Evolutionary conservation across 2,113 vertebrate species (phyloP).

Genomic region (Plectropomus leopardus): DNA sequence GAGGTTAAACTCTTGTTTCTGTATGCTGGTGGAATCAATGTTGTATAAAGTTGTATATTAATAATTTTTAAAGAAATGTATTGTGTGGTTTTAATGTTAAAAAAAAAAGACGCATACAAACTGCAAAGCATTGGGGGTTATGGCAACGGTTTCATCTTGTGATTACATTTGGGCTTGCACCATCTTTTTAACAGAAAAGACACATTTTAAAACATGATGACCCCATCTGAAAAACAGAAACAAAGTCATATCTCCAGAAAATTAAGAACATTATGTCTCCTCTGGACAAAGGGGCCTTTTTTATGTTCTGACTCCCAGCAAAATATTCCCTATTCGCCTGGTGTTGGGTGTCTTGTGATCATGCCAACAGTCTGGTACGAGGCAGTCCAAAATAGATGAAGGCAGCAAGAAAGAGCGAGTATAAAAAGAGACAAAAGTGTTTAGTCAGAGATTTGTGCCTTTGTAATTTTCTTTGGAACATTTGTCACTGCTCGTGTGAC

Average conservation of each 20-base stretch:
- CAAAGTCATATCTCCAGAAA: slow-evolving; percentile 47
- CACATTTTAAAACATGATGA: slow-evolving; percentile 25
- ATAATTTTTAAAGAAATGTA: not conserved
- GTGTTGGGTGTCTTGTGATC: slow-evolving; percentile 75
- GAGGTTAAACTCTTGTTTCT: slow-evolving; percentile 23
- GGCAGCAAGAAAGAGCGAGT: slow-evolving; percentile 39
- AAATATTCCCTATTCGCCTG: slow-evolving; percentile 56
- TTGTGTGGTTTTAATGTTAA: not conserved
- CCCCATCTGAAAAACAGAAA: slow-evolving; percentile 38
- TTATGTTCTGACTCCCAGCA: slow-evolving; percentile 67
- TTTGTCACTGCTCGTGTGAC: slow-evolving; percentile 67
- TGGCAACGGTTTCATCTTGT: slow-evolving; percentile 33
- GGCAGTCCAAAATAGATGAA: slow-evolving; percentile 54
- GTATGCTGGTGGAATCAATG: slow-evolving; percentile 9
- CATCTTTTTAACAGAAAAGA: slow-evolving; percentile 31
- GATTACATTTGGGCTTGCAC: not conserved
- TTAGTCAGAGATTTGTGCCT: slow-evolving; percentile 31
- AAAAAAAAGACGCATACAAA: slow-evolving; percentile 22
- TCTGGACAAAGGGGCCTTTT: slow-evolving; percentile 68
- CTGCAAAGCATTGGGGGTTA: not conserved
- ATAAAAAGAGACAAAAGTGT: slow-evolving; percentile 37
- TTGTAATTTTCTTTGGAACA: slow-evolving; percentile 63
- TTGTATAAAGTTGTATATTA: slow-evolving; percentile 1
- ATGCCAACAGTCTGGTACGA: slow-evolving; percentile 32
- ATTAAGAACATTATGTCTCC: slow-evolving; percentile 50